Evolutionary conservation across 2,888 invertebrate species (phyloP).

Genomic region (Tachina fera): DNA sequence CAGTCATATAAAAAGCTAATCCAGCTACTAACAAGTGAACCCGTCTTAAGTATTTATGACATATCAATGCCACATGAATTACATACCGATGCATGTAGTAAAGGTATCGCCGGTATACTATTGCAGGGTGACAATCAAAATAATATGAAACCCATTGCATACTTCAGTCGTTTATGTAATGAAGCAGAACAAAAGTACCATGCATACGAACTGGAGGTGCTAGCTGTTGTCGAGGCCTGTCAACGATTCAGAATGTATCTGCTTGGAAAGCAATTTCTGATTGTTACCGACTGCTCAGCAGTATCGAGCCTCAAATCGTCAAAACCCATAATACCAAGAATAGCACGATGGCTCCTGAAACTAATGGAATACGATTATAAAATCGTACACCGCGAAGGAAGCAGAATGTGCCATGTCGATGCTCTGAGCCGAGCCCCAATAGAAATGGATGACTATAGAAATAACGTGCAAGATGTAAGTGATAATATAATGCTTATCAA

Average conservation of each 20-base stretch:
- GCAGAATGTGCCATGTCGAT: constrained; percentile 77
- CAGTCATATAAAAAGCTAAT: constrained; percentile 71
- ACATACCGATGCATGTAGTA: constrained; percentile 14
- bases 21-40: constrained; percentile 67
- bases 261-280: constrained; percentile 59
- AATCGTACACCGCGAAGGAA: too few species aligned
- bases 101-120: constrained; percentile 45
- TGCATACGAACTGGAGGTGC: constrained; percentile 58
- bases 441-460: background rate
- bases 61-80: constrained; percentile 60
- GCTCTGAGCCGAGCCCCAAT: constrained; percentile 74
- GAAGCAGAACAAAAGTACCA: constrained; percentile 52
- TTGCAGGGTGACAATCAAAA: constrained; percentile 39
- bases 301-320: constrained; percentile 64
- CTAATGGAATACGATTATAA: background rate
- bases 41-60: constrained; percentile 59
- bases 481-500: constrained; percentile 42
- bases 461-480: background rate
- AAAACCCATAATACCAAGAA: constrained; percentile 39
- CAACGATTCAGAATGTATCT: constrained; percentile 67
- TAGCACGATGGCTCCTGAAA: constrained; percentile 55
- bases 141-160: constrained; percentile 35
- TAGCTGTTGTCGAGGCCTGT: constrained; percentile 56
- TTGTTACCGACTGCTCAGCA: constrained; percentile 57
- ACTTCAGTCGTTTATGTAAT: constrained; percentile 61